These are phyloP conservation scores for Phallusia fumigata DNA, from an alignment of 23 tunicate species.

Conservation along the genomic window DNA sequence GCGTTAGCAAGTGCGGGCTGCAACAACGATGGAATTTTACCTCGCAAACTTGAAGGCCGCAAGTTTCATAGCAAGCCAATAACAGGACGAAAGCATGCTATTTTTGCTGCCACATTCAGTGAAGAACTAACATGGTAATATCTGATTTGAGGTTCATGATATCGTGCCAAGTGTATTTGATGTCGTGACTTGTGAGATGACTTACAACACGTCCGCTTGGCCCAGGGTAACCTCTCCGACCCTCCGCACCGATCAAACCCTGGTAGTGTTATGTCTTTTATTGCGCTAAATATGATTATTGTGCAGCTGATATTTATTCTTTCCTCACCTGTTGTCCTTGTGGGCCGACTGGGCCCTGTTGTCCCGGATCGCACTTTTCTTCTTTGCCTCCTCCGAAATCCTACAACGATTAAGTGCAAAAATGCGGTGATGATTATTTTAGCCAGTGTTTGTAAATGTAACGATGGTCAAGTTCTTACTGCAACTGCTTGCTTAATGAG, in stretches of 20 bases:
- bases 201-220: constrained; percentile 10
- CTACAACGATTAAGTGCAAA: background rate
- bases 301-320: background rate
- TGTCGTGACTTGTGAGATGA: background rate
- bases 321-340: constrained; percentile 22
- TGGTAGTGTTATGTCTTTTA: background rate
- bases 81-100: no score
- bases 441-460: no score
- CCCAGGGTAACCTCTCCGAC: constrained; percentile 24
- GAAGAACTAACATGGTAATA: no score
- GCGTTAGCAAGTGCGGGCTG: no score
- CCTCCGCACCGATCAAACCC: constrained; percentile 22
- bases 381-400: background rate
- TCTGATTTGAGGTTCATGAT: no score
- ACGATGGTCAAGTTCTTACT: background rate
- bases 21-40: no score
- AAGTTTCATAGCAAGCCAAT: no score
- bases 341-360: constrained; percentile 32
- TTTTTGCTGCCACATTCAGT: no score
- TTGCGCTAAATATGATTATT: background rate
- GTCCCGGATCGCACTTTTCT: constrained; percentile 28
- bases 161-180: no score
- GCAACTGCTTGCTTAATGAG: background rate
- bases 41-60: no score
- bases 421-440: no score